phyloP scores from a whole-genome alignment of 1,140 invertebrate species.

The Drosophila sechellia region DNA sequence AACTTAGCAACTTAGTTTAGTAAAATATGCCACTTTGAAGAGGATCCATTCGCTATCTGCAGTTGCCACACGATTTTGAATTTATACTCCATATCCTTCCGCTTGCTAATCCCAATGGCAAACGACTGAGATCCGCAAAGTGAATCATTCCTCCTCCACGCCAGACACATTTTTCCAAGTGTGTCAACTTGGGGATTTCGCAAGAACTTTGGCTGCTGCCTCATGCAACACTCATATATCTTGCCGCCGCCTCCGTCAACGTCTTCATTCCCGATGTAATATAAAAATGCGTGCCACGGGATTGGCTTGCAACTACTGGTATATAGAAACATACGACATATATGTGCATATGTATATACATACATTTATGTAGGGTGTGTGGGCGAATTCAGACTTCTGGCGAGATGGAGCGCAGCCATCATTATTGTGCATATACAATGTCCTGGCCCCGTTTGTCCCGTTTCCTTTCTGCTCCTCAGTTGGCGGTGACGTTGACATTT shows the following conservation, averaged over 20 bases:
- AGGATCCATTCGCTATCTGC: no score
- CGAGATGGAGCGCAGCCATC: neutral
- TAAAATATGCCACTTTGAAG: no score
- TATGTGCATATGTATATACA: neutral
- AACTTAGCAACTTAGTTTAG: no score
- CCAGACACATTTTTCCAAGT: slow-evolving; percentile 1
- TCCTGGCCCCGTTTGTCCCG: slow-evolving; percentile 21
- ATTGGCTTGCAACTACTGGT: slow-evolving; percentile 8
- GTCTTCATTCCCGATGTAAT: slow-evolving; percentile 27
- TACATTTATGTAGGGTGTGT: neutral
- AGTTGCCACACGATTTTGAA: no score
- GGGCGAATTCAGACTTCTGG: neutral
- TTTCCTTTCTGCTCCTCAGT: slow-evolving; percentile 9
- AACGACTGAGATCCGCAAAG: slow-evolving; percentile 16
- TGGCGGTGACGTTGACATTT: slow-evolving; percentile 72
- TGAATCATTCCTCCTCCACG: neutral
- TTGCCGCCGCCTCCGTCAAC: slow-evolving; percentile 27
- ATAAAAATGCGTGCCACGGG: slow-evolving; percentile 23
- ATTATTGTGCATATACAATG: slow-evolving; percentile 47
- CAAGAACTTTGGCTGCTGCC: slow-evolving; percentile 17
- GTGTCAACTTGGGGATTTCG: slow-evolving; percentile 2
- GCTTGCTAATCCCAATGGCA: neutral
- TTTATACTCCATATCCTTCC: neutral
- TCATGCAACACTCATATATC: slow-evolving; percentile 58
- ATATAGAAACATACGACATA: neutral